These are phyloP conservation scores for Platycheirus albimanus DNA, from an alignment of 2,888 invertebrate genomes.

Conservation along the genomic window DNA sequence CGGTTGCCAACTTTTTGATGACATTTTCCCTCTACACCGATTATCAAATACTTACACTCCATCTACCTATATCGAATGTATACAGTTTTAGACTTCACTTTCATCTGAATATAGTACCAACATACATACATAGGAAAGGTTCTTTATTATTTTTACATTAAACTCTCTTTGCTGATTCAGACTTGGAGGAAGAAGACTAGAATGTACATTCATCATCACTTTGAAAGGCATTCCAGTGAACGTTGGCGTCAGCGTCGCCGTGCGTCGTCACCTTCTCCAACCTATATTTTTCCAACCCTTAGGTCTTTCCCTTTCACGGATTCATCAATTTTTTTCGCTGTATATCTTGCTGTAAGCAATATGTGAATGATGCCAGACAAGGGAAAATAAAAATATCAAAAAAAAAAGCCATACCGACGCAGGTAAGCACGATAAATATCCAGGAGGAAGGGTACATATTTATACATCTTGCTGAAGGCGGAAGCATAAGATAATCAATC, in stretches of 20 bases:
- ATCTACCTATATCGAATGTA: slow-evolving; percentile 1
- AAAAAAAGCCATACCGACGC: slow-evolving; percentile 38
- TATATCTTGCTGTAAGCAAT: slow-evolving; percentile 30
- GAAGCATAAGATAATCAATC: slow-evolving; percentile 60
- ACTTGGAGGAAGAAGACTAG: slow-evolving; percentile 49
- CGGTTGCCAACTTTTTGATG: slow-evolving; percentile 51
- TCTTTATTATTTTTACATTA: slow-evolving; percentile 56
- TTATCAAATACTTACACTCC: slow-evolving; percentile 29
- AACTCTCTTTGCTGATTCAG: slow-evolving; percentile 50
- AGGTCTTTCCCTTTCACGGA: slow-evolving; percentile 63
- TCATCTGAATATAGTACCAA: slow-evolving; percentile 33
- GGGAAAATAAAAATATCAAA: not conserved
- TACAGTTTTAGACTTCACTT: not conserved
- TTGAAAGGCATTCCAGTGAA: slow-evolving; percentile 60
- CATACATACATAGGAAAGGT: too few relatives aligned
- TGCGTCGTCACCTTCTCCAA: slow-evolving; percentile 34
- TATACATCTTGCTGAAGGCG: slow-evolving; percentile 30
- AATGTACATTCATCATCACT: slow-evolving; percentile 69
- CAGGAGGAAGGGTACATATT: not conserved
- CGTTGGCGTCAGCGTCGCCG: too few relatives aligned
- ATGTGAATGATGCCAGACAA: slow-evolving; percentile 52
- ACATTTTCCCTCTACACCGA: slow-evolving; percentile 23
- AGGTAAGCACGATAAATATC: not conserved
- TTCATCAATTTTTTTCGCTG: slow-evolving; percentile 48
- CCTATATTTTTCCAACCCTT: slow-evolving; percentile 31